Base-by-base conservation (phyloP, 2,113 vertebrate species). In the Rhodinocichla rosea region DNA sequence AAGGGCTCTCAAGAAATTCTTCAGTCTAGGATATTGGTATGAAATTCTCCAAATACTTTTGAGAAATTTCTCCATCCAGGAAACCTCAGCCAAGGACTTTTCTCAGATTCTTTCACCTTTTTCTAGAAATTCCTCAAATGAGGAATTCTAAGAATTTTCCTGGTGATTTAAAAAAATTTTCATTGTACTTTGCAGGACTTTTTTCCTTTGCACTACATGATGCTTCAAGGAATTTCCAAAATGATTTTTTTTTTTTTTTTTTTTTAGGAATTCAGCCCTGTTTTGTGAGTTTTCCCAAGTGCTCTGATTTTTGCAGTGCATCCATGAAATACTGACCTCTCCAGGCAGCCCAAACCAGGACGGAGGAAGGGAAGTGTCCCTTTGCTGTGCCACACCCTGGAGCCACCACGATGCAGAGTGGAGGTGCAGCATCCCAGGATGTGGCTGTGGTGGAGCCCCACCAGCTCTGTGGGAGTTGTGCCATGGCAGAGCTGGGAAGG, bases 1-100 rank as follows among this genome's bases (percentile, higher is more conserved):
- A 62, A 87, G 88, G 35, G 78, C 85, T 81, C 82, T 94, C 78
- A 30, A 59, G 35, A 75, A 91, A 93, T 93, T 79, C 70, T 50
- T 88, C 19, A 3, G 35, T 70, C 85, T 68, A 20, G 64, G 68
- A 85, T 21, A 56, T 26, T 2, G 3, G 6, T 18, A 28, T 35
- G 7, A 74, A 84, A 87, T 74, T 74, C 78, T 87, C 33, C 20
- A 67, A 70, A 67, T 50, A 3, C 45, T 81, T 87, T 18, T 49
- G 47, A 70, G 78, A 82, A 49, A 49, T 10, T 26, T 67, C 27
- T 12, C 30, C 28, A 37, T 15, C 32, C 6, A 11, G 64, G n/a
- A 56, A 84, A 13, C 7, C 7, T 70, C 35, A 3, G 15, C 1
- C 44, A 45, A 40, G 50, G 81, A 17, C 19, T 49, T 80, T 7